Base-by-base conservation (phyloP, 2,113 vertebrate genomes). In the Haplochromis vanheusdeni region DNA sequence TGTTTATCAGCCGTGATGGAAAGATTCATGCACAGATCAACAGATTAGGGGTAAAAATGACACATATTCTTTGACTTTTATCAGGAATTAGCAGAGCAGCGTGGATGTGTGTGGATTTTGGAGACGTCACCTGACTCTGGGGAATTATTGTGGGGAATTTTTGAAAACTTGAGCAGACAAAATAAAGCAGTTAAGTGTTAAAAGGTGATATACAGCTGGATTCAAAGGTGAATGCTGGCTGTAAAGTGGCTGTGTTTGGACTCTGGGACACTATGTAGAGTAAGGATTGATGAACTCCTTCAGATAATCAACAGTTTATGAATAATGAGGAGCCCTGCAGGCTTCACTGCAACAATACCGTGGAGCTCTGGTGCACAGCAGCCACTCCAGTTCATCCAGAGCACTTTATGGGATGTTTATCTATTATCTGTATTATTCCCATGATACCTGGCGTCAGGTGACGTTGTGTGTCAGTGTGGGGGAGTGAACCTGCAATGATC, bases 331-430 rank as follows among this genome's bases (percentile, higher is more conserved):
- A 31, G 26, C 73, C 45, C 73, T 77, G 45, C 73, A 13, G 45
- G 10, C 1, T 51, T 51, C 6, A 49, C 73, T 51, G 73, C 45
- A 51, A 77, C 45, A 8, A n/a, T 3, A 31, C 42, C n/a, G 70
- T 49, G 16, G 70, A 37, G 60, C 3, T 28, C 1, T 28, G 68
- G 6, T 1, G 70, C 70, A 31, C 70, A 28, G 70, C 9, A 11
- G 0, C 40, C 0, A 75, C 70, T 12, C 9, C 21, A 28, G 70
- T 42, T 9, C n/a, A 42, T 42, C 37, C 37, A 70, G 0, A 47
- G 2, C 42, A 37, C 51, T 80, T 56, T 56, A 42, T 40, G 33
- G 13, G 21, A 26, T 56, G 45, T 80, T 80, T 55, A 16, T 55
- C 51, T 37, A 8, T 26, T 19, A 49, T 13, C 73, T n/a, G 26